Conservation (phyloP, 2,888 invertebrate genomes). For the Apomyelois bistriatella region DNA sequence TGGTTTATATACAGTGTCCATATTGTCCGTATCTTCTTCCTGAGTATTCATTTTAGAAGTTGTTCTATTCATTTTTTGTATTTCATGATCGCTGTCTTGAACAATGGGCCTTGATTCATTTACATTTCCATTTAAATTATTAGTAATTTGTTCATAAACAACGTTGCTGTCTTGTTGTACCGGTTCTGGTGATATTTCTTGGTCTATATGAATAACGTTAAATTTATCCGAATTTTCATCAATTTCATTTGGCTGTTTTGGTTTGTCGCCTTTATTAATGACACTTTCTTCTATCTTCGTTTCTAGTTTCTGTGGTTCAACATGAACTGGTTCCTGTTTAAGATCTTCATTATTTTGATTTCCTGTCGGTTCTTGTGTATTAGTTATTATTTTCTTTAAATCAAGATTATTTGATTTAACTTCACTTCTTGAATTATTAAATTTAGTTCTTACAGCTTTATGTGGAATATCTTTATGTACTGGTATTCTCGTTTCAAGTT, state of each 20-base stretch:
- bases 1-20: slow-evolving; percentile 31
- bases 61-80: neutral
- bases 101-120: neutral
- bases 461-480: slow-evolving; percentile 16
- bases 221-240: slow-evolving; percentile 21
- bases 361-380: neutral
- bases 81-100: neutral
- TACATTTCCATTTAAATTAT: neutral
- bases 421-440: slow-evolving; percentile 8
- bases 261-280: neutral
- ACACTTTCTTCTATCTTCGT: slow-evolving; percentile 2
- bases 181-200: neutral
- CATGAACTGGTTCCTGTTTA: slow-evolving; percentile 18
- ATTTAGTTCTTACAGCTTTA: neutral
- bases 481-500: slow-evolving; percentile 18
- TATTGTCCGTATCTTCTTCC: slow-evolving; percentile 15
- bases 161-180: neutral
- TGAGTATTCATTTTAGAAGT: neutral
- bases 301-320: slow-evolving; percentile 4
- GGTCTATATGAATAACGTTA: slow-evolving; percentile 18
- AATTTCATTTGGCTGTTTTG: slow-evolving; percentile 20
- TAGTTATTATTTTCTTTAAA: neutral
- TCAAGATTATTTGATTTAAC: neutral
- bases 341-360: neutral
- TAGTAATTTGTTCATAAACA: neutral